Evolutionary conservation across 2,797 vertebrate genomes (phyloP), one percentile per base, ranked within the genome.

Genomic region (Limosa lapponica): DNA sequence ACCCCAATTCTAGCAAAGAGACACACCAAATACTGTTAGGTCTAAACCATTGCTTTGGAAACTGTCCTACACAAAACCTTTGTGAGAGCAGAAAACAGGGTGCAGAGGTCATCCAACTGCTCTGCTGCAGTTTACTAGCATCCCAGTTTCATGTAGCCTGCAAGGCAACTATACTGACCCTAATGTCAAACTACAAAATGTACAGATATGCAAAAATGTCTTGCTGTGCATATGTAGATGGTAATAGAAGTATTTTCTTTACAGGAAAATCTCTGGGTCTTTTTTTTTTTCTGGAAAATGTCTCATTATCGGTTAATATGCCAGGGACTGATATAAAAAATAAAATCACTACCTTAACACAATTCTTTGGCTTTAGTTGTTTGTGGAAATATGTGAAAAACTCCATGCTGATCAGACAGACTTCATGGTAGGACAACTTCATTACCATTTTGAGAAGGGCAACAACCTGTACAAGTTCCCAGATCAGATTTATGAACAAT

Each of bases 261-360:
- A 24, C 32, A 49, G 7, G 14, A 54, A 43, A 71, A 58, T 7
- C 3, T 15, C 0, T 12, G 7, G 6, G 7, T 16, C 16, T 32
- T 54, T 54, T 57, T 57, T 20, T 46, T 48, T 41, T 43, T 5
- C 16, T 27, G 8, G 8, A 67, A 96, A 77, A 52, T 17, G 0
- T 22, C 54, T 32, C n/a, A 54, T 73, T 81, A 49, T 30, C 17
- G 22, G 11, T 41, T 90, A 67, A 34, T 70, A 55, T 46, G 43
- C 51, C 8, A 78, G 16, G 2, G 4, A 90, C 3, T 10, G 4
- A 46, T 5, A 1, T 34, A 54, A 27, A 11, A 13, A 19, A 16
- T 16, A 11, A 19, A 37, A 27, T 2, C 10, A 7, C 30, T 39
- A 24, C 11, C 19, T 67, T 49, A 69, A 67, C 1, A 4, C 0